Conservation (phyloP, 2,888 invertebrate species). For the Belgica antarctica region DNA sequence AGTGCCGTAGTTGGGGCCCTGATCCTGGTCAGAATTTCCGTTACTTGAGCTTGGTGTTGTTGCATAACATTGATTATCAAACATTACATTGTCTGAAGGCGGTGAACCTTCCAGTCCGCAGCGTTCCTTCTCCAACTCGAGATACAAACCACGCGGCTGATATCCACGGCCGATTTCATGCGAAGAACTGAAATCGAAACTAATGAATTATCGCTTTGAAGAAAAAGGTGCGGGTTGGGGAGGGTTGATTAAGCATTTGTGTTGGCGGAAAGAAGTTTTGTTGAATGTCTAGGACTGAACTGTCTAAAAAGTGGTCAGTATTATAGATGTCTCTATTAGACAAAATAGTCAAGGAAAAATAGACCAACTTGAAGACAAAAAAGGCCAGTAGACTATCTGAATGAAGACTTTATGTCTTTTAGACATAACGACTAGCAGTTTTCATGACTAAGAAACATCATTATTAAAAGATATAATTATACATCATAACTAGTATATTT, state of each 20-base stretch:
- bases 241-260: too few species aligned
- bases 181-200: conserved; percentile 63
- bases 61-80: conserved; percentile 93
- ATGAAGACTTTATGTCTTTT: too few species aligned
- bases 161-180: conserved; percentile 72
- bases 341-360: too few species aligned
- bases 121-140: conserved; percentile 73
- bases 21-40: conserved; percentile 85
- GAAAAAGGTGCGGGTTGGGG: too few species aligned
- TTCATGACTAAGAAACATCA: too few species aligned
- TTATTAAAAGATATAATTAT: too few species aligned
- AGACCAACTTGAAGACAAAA: too few species aligned
- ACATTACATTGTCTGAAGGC: conserved; percentile 89
- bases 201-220: not conserved
- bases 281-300: not conserved
- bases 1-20: conserved; percentile 63
- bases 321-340: not conserved
- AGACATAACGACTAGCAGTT: too few species aligned
- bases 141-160: conserved; percentile 67
- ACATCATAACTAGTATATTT: too few species aligned
- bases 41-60: conserved; percentile 92
- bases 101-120: conserved; percentile 66
- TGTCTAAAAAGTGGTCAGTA: not conserved
- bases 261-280: too few species aligned
- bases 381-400: too few species aligned